Percentiles rank a stretch among this genome's conserved stretches.
Evolutionary conservation across 2,888 invertebrate species (phyloP).

Genomic region (Parnassius orleans): DNA sequence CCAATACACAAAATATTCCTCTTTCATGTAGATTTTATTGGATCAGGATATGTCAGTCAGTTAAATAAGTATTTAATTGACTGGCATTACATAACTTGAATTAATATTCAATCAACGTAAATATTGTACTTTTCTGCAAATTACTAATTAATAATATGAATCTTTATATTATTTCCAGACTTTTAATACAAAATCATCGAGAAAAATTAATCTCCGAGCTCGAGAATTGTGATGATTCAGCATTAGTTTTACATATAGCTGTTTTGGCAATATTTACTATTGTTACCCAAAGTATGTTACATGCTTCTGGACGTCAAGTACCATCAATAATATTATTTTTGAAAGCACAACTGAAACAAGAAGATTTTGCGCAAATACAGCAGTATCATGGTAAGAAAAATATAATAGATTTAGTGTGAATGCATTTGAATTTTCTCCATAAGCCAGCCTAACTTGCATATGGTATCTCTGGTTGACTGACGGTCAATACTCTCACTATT

Average conservation of each 20-base stretch:
- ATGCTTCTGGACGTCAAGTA: conserved; percentile 97
- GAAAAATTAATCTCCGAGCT: conserved; percentile 91
- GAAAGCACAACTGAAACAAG: conserved; percentile 84
- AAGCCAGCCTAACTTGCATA: no score
- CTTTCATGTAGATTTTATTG: no score
- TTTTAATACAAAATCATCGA: conserved; percentile 88
- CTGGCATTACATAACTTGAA: no score
- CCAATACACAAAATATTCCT: no score
- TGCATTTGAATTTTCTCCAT: no score
- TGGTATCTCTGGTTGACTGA: no score
- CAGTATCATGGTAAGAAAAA: conserved; percentile 86
- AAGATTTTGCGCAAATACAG: conserved; percentile 83
- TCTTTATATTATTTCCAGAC: conserved; percentile 67
- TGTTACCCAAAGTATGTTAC: conserved; percentile 90
- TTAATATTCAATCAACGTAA: no score
- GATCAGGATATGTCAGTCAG: no score
- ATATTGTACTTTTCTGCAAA: no score
- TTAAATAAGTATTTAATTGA: no score
- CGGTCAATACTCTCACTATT: no score
- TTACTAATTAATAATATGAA: not conserved
- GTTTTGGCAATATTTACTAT: conserved; percentile 90
- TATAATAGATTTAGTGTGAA: no score
- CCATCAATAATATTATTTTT: conserved; percentile 88
- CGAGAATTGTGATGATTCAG: conserved; percentile 86
- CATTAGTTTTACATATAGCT: conserved; percentile 88